Percentiles rank a stretch among this genome's conserved stretches.
Evolutionary conservation across 1,140 invertebrate species (phyloP).

Genomic region (Cotesia glomerata): DNA sequence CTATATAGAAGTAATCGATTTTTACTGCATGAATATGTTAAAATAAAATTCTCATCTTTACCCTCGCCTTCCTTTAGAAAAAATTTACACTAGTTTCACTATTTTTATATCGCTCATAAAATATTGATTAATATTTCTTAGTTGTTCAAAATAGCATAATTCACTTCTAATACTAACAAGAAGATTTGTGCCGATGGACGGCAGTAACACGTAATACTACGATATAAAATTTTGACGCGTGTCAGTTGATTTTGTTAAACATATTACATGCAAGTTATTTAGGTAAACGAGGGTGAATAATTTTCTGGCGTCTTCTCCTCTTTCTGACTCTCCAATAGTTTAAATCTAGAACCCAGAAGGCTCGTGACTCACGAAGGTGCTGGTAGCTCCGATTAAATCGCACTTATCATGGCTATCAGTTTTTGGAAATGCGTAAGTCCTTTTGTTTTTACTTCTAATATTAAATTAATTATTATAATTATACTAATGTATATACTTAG

Average conservation of each 20-base stretch:
- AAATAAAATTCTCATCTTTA: constrained; percentile 4
- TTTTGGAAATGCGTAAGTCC: constrained; percentile 34
- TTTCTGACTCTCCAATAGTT: constrained; percentile 8
- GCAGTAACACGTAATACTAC: constrained; percentile 10
- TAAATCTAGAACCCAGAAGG: not conserved
- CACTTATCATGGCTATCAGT: constrained; percentile 27
- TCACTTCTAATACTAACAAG: not conserved
- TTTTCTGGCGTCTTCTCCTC: not conserved
- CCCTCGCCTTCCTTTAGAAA: not conserved
- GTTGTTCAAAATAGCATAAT: too few relatives aligned
- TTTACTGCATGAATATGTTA: constrained; percentile 25
- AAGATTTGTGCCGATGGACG: not conserved
- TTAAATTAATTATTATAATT: too few relatives aligned
- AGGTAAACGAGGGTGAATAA: constrained; percentile 9
- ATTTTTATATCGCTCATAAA: not conserved
- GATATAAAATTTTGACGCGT: constrained; percentile 13
- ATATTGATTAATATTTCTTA: too few relatives aligned
- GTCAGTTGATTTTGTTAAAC: constrained; percentile 20
- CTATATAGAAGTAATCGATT: constrained; percentile 23
- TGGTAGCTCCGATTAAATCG: not conserved
- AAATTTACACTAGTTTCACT: not conserved
- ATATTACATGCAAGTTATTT: constrained; percentile 8
- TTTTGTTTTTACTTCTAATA: not conserved
- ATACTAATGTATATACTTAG: not conserved
- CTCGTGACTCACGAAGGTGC: constrained; percentile 24